Evolutionary conservation across 2,888 invertebrate genomes (phyloP).

Genomic region (Oligia fasciuncula): DNA sequence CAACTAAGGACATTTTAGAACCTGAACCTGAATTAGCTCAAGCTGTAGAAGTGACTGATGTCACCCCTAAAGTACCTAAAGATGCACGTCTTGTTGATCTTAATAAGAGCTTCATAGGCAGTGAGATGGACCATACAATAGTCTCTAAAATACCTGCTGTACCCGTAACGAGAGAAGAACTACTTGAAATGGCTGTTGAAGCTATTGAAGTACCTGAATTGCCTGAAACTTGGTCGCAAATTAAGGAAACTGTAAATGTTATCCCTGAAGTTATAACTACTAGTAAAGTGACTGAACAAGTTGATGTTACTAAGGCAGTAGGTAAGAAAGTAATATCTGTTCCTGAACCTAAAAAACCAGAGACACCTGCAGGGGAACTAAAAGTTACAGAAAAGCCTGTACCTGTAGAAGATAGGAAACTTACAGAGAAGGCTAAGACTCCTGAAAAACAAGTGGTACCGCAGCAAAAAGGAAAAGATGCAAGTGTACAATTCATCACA

Average conservation of each 20-base stretch:
- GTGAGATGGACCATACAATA: constrained; percentile 72
- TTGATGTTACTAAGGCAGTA: constrained; percentile 21
- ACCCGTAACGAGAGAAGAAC: constrained; percentile 21
- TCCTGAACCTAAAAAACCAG: background rate
- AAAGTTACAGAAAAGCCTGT: background rate
- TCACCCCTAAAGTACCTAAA: constrained; percentile 41
- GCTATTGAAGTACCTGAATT: constrained; percentile 9
- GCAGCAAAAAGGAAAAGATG: constrained; percentile 28
- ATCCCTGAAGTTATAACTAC: constrained; percentile 8
- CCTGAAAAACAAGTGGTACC: constrained; percentile 6
- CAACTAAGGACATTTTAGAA: constrained; percentile 35
- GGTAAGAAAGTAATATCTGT: background rate
- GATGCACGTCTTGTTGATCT: constrained; percentile 65
- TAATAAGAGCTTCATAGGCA: constrained; percentile 71
- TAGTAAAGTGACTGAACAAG: constrained; percentile 7
- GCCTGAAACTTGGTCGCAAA: constrained; percentile 19
- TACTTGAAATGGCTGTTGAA: constrained; percentile 28
- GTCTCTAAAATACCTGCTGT: constrained; percentile 56
- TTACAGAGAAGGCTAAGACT: constrained; percentile 14
- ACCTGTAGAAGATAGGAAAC: constrained; percentile 18
- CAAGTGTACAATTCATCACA: constrained; percentile 29
- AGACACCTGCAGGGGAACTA: background rate
- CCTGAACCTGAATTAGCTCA: constrained; percentile 41
- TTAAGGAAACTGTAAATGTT: constrained; percentile 16
- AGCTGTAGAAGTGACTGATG: constrained; percentile 55